phyloP scores from a whole-genome alignment of 2,888 invertebrate genomes.

The Cepaea hortensis region DNA sequence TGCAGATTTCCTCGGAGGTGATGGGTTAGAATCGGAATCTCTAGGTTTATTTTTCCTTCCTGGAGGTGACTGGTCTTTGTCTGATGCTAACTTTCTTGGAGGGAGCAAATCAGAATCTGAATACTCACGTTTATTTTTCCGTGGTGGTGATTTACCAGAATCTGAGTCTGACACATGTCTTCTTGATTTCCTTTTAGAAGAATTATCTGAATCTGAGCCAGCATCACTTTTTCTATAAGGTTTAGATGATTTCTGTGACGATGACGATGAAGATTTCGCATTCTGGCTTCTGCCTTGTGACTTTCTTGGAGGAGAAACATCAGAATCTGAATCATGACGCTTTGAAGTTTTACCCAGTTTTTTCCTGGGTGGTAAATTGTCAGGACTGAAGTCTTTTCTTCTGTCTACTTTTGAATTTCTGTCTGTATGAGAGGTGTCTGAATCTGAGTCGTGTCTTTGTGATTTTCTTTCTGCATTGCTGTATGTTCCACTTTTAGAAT shows the following conservation, averaged over 20 bases:
- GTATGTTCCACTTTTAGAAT: background rate
- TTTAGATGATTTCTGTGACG: slow-evolving; percentile 60
- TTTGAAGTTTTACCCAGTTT: background rate
- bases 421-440: slow-evolving; percentile 39
- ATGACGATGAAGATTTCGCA: slow-evolving; percentile 58
- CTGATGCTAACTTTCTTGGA: slow-evolving; percentile 58
- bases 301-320: slow-evolving; percentile 68
- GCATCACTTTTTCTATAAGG: slow-evolving; percentile 68
- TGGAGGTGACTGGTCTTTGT: slow-evolving; percentile 59
- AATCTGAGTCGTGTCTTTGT: slow-evolving; percentile 48
- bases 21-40: slow-evolving; percentile 48
- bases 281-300: slow-evolving; percentile 66
- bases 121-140: slow-evolving; percentile 54
- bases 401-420: slow-evolving; percentile 16
- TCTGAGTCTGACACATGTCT: background rate
- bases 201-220: slow-evolving; percentile 46
- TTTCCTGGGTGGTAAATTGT: slow-evolving; percentile 51
- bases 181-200: slow-evolving; percentile 18
- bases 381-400: background rate
- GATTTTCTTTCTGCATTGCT: background rate
- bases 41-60: slow-evolving; percentile 45
- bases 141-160: slow-evolving; percentile 51
- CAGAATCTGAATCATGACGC: slow-evolving; percentile 66
- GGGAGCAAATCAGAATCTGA: slow-evolving; percentile 70
- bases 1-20: slow-evolving; percentile 39